These are phyloP conservation scores for Halcyon smyrnensis DNA, from an alignment of 2,797 vertebrate species.

Conservation along the genomic window DNA sequence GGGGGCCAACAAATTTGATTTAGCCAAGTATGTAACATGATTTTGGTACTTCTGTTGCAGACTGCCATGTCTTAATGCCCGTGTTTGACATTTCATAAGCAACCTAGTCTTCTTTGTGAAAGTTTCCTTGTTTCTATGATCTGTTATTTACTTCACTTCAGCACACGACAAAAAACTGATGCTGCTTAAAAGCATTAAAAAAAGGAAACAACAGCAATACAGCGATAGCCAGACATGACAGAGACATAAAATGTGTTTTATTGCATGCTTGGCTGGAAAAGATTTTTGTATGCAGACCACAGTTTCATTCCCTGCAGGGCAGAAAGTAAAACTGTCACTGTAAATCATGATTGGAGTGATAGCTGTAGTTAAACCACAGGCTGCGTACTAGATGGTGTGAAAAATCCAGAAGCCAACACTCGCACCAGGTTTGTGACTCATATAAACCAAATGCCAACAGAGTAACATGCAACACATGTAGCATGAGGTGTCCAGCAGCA, in stretches of 20 bases:
- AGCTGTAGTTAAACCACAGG: neutral
- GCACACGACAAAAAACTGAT: neutral
- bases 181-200: neutral
- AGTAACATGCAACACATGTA: neutral
- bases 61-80: neutral
- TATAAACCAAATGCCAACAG: neutral
- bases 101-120: neutral
- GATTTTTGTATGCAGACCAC: neutral
- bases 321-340: neutral
- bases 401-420: neutral
- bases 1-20: neutral
- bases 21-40: accelerated
- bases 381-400: neutral
- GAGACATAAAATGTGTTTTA: neutral
- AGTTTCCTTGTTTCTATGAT: neutral
- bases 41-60: neutral
- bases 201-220: neutral
- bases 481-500: neutral
- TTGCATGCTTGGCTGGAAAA: neutral
- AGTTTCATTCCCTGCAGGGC: neutral
- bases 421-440: neutral
- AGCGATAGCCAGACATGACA: neutral
- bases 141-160: neutral
- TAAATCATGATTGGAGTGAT: neutral
- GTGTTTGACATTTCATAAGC: neutral